A percentile compares a stretch with the other conserved stretches of the same genome.
Conservation (phyloP, 2,797 vertebrate genomes). For the Hozukius guyotensis region DNA sequence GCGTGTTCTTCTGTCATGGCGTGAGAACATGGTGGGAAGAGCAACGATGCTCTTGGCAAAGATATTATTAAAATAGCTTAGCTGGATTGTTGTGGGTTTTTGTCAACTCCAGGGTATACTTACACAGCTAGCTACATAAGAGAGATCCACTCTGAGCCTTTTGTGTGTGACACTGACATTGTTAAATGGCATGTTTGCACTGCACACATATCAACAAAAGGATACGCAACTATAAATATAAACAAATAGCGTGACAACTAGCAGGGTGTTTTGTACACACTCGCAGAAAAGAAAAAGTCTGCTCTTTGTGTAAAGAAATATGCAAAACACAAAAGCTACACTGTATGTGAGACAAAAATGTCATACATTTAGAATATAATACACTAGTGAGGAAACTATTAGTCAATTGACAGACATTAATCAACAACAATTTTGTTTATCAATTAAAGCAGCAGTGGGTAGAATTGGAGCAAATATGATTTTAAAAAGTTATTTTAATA, state of each 20-base stretch:
- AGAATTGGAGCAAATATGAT: no score
- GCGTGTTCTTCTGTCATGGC: not conserved
- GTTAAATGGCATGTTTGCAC: constrained; percentile 28
- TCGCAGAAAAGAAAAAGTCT: not conserved
- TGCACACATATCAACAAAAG: constrained; percentile 1
- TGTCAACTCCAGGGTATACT: not conserved
- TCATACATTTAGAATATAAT: not conserved
- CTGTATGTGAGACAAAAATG: not conserved
- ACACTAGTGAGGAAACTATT: not conserved
- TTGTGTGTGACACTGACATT: not conserved
- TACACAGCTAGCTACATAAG: not conserved
- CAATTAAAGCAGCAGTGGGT: no score
- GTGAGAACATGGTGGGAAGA: constrained; percentile 29
- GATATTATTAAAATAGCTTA: constrained; percentile 53
- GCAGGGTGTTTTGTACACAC: not conserved
- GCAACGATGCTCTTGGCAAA: not conserved
- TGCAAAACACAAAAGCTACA: not conserved
- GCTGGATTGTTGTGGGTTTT: constrained; percentile 18
- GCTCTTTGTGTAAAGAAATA: not conserved
- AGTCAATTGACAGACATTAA: not conserved
- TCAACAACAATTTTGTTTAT: not conserved
- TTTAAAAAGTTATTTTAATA: no score
- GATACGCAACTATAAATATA: not conserved
- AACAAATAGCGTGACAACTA: not conserved
- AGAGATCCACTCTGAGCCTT: not conserved